phyloP scores from a whole-genome alignment of 2,888 invertebrate species.

The Acleris holmiana region DNA sequence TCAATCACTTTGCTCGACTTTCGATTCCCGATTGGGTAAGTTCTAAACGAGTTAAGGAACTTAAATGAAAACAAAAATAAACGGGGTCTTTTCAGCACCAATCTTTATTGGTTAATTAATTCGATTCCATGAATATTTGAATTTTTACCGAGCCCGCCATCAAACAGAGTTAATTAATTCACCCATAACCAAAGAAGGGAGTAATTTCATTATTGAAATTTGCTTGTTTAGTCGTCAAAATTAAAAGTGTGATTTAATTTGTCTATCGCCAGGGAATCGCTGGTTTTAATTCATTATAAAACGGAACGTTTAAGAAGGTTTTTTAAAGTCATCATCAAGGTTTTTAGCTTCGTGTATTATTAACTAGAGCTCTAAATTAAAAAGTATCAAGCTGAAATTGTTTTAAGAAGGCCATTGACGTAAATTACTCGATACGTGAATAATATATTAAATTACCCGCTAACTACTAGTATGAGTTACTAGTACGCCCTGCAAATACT shows the following conservation, averaged over 20 bases:
- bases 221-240: conserved; percentile 17
- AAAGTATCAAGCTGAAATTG: too few relatives aligned
- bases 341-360: too few relatives aligned
- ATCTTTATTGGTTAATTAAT: conserved; percentile 40
- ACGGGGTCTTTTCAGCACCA: conserved; percentile 12
- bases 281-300: neutral
- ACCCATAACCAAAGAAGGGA: conserved; percentile 46
- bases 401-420: too few relatives aligned
- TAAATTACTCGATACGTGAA: too few relatives aligned
- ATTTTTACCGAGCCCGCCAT: conserved; percentile 57
- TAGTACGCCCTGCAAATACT: too few relatives aligned
- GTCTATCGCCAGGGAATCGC: neutral
- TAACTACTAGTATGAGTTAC: too few relatives aligned
- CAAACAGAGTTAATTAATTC: conserved; percentile 53
- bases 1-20: conserved; percentile 12
- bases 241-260: conserved; percentile 24
- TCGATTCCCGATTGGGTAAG: conserved; percentile 5
- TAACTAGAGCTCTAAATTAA: too few relatives aligned
- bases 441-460: too few relatives aligned
- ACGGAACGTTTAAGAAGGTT: neutral
- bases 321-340: too few relatives aligned
- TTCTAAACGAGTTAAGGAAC: conserved; percentile 12
- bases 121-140: conserved; percentile 60
- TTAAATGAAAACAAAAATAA: conserved; percentile 33
- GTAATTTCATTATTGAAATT: conserved; percentile 35